These are phyloP conservation scores for Spea multiplicata DNA, from an alignment of 2,113 vertebrate genomes.

Conservation along the genomic window DNA sequence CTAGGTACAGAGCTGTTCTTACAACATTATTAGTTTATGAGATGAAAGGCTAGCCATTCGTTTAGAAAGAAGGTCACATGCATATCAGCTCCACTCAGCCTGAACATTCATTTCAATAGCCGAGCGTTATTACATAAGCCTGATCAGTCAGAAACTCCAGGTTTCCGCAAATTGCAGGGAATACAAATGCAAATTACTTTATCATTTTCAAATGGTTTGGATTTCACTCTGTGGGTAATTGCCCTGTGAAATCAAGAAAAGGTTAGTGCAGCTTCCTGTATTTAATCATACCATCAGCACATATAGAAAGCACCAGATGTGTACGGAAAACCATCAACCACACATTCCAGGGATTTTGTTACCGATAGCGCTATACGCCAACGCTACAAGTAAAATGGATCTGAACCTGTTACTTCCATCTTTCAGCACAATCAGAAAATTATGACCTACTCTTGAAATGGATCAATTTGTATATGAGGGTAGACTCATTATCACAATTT, in stretches of 20 bases:
- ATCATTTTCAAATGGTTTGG: conserved; percentile 22
- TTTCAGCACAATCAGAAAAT: too few relatives aligned
- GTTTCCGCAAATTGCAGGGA: conserved; percentile 7
- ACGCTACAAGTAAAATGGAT: too few relatives aligned
- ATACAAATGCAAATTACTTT: conserved; percentile 19
- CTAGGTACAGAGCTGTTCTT: background rate
- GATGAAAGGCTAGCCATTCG: background rate
- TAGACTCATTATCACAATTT: too few relatives aligned
- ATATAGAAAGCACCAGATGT: conserved; percentile 8
- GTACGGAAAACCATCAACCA: too few relatives aligned
- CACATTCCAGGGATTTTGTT: too few relatives aligned
- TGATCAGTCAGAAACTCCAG: background rate
- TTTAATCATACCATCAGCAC: conserved; percentile 5
- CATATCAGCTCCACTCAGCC: background rate
- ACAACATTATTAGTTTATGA: background rate
- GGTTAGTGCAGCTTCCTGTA: background rate
- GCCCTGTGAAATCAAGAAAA: background rate
- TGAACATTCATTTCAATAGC: background rate
- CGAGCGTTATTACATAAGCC: conserved; percentile 4
- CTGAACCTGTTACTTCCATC: too few relatives aligned
- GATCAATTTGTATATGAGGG: too few relatives aligned
- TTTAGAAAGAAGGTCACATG: background rate
- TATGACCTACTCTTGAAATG: too few relatives aligned
- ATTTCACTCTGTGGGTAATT: conserved; percentile 14
- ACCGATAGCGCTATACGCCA: too few relatives aligned